A percentile compares a stretch with the other conserved stretches of the same genome.
Evolutionary conservation across 2,797 vertebrate genomes (phyloP).

Genomic region (Cyprinella venusta): DNA sequence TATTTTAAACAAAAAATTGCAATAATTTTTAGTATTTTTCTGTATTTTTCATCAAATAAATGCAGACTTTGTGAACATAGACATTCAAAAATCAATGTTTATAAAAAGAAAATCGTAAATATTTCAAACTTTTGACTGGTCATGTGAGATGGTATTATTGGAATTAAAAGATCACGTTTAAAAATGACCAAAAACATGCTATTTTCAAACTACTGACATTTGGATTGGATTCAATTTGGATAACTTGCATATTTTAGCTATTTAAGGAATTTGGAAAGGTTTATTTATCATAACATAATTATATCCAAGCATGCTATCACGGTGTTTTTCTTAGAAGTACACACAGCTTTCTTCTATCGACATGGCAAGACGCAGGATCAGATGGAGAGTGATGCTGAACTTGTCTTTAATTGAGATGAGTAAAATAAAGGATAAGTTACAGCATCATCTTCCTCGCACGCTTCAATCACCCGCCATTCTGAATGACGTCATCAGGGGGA

Average conservation of each 20-base stretch:
- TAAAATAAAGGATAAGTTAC: neutral
- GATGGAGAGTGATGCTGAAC: neutral
- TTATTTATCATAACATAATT: neutral
- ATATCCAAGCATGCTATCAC: neutral
- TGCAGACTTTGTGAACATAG: neutral
- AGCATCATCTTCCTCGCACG: neutral
- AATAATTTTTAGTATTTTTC: neutral
- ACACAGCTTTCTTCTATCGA: neutral
- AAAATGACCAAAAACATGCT: neutral
- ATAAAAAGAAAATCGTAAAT: too few relatives aligned
- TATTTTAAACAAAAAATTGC: neutral
- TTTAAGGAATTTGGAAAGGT: neutral
- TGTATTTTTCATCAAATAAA: neutral
- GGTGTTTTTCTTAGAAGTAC: neutral
- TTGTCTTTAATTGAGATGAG: neutral
- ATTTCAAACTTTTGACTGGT: neutral
- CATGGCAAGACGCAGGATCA: neutral
- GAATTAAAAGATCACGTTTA: neutral
- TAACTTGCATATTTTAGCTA: neutral
- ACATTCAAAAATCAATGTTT: neutral
- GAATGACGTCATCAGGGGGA: conserved; percentile 13
- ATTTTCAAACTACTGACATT: neutral
- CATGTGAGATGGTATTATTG: neutral
- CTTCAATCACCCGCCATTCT: conserved; percentile 47
- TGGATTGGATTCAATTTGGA: neutral